Conservation (phyloP, 2,113 vertebrate species). For the Seriola aureovittata region DNA sequence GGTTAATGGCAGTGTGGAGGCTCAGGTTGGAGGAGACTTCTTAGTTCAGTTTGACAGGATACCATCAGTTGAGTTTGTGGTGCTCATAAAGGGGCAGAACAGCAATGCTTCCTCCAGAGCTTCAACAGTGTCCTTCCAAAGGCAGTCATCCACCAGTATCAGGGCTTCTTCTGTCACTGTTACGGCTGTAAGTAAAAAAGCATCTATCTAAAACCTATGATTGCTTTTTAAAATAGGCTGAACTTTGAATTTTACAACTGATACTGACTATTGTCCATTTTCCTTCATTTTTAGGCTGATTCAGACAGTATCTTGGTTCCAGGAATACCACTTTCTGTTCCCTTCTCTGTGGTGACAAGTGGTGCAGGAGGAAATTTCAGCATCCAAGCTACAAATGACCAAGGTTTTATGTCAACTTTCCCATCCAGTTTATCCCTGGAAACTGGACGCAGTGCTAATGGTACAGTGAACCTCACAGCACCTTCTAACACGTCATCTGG, state of each 20-base stretch:
- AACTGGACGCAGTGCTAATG: constrained; percentile 34
- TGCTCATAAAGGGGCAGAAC: constrained; percentile 43
- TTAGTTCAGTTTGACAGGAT: constrained; percentile 40
- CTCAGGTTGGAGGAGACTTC: constrained; percentile 30
- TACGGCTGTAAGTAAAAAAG: constrained; percentile 32
- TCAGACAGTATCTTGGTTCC: constrained; percentile 24
- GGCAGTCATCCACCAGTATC: constrained; percentile 51
- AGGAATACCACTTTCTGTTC: constrained; percentile 33
- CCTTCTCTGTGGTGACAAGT: constrained; percentile 49
- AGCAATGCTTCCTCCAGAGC: not conserved
- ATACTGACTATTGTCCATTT: not conserved
- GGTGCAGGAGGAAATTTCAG: constrained; percentile 24
- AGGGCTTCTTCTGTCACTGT: constrained; percentile 40
- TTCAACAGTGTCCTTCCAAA: constrained; percentile 14
- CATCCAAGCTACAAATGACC: constrained; percentile 54
- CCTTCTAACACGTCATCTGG: constrained; percentile 48
- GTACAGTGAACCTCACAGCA: constrained; percentile 37
- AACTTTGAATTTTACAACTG: not conserved
- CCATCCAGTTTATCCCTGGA: constrained; percentile 26
- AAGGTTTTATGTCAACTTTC: constrained; percentile 12
- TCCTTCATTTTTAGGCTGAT: constrained; percentile 24
- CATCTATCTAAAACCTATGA: not conserved
- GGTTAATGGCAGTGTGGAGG: constrained; percentile 42
- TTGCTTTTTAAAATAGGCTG: not conserved
- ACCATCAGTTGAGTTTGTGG: constrained; percentile 49